These are phyloP conservation scores for Pseudococcus longispinus DNA, from an alignment of 2,888 invertebrate species.

Conservation along the genomic window DNA sequence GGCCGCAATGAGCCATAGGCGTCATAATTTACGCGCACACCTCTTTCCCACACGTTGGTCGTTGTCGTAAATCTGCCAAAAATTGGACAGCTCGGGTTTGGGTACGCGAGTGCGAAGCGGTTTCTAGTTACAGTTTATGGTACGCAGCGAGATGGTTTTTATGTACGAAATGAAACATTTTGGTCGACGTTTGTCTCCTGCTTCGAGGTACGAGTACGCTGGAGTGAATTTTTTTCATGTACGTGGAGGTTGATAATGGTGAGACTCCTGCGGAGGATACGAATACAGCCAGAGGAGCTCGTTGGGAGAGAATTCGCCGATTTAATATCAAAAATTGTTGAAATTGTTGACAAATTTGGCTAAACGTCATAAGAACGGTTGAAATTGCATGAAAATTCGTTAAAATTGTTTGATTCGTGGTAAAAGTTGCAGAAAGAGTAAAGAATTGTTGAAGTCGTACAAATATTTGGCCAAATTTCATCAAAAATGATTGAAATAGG, in stretches of 20 bases:
- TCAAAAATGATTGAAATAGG: too few relatives aligned
- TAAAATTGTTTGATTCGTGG: too few relatives aligned
- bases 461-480: too few relatives aligned
- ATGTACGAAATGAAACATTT: background rate
- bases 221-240: background rate
- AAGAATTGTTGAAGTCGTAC: too few relatives aligned
- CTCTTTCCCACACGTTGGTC: constrained; percentile 38
- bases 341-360: too few relatives aligned
- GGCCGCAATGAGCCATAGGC: constrained; percentile 9
- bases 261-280: background rate
- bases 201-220: too few relatives aligned
- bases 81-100: background rate
- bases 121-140: constrained; percentile 13
- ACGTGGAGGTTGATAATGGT: background rate
- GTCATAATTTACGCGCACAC: constrained; percentile 43
- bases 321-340: background rate
- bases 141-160: background rate
- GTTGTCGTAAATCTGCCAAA: constrained; percentile 49
- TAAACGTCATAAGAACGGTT: too few relatives aligned
- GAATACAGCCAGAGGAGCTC: background rate
- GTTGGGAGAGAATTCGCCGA: background rate
- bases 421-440: too few relatives aligned
- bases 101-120: background rate
- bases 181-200: background rate
- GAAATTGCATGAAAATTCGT: too few relatives aligned